phyloP scores from a whole-genome alignment of 2,113 vertebrate species.

The Strigops habroptila region DNA sequence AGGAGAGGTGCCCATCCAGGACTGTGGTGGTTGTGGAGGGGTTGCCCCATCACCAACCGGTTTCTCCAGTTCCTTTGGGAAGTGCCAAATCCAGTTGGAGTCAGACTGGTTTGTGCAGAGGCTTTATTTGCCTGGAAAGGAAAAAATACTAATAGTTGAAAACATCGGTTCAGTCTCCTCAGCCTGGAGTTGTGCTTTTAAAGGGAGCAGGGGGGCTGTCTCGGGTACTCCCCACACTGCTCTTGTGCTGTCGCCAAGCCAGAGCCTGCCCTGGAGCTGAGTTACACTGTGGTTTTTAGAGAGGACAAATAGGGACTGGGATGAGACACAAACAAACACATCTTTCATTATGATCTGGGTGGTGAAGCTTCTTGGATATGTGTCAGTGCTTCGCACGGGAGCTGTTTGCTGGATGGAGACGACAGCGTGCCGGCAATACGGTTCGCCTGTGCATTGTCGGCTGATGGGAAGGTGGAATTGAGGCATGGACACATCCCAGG shows the following conservation, averaged over 20 bases:
- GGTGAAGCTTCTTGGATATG: neutral
- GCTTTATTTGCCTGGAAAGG: neutral
- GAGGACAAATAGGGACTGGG: neutral
- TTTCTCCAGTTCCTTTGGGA: neutral
- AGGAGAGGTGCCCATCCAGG: neutral
- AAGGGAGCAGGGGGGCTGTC: neutral
- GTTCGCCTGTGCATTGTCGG: fast-evolving
- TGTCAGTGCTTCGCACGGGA: fast-evolving
- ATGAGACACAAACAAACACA: neutral
- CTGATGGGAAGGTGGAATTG: neutral
- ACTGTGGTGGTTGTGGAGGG: neutral
- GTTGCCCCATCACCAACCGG: neutral
- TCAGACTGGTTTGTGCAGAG: constrained; percentile 31
- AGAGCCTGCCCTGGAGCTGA: neutral
- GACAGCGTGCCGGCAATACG: fast-evolving
- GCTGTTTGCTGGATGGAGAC: fast-evolving
- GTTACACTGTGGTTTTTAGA: neutral
- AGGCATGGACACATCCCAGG: neutral
- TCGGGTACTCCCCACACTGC: neutral
- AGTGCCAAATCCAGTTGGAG: neutral
- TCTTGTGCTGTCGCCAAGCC: neutral
- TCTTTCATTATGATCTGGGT: neutral
- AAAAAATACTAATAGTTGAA: neutral
- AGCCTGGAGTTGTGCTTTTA: neutral
- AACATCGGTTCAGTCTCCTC: neutral